Conservation (phyloP, 2,888 invertebrate genomes). For the Watsonalla cultraria region DNA sequence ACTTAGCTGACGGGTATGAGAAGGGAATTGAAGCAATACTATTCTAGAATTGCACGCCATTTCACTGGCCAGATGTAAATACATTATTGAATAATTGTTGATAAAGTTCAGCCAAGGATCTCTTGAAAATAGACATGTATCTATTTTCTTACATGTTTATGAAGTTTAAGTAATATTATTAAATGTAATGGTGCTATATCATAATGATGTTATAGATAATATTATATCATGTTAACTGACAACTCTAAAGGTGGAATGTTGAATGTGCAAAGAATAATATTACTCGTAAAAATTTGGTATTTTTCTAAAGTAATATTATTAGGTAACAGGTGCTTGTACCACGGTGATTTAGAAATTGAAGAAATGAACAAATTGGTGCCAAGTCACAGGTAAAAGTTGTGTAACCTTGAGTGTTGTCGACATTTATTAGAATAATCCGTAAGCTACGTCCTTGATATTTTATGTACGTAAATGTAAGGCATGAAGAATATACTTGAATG, state of each 20-base stretch:
- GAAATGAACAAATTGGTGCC: background rate
- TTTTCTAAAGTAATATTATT: background rate
- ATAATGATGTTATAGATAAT: conserved; percentile 3
- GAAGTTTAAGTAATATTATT: conserved; percentile 13
- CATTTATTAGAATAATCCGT: background rate
- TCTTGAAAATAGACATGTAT: conserved; percentile 18
- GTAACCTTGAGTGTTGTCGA: background rate
- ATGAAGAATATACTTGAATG: background rate
- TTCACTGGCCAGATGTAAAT: conserved; percentile 12
- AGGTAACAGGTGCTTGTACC: too few relatives aligned
- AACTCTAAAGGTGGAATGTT: background rate
- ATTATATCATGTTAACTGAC: background rate
- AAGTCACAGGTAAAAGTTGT: background rate
- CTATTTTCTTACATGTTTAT: conserved; percentile 1
- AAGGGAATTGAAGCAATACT: background rate
- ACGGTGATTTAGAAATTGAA: too few relatives aligned
- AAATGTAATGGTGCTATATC: conserved; percentile 26
- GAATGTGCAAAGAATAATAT: background rate
- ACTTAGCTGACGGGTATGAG: background rate
- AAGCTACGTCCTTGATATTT: background rate
- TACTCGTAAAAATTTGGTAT: background rate
- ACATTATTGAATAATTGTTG: conserved; percentile 1
- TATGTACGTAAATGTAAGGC: background rate
- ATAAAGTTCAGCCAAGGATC: conserved; percentile 20
- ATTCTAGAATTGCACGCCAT: conserved; percentile 11